Evolutionary conservation across 2,888 invertebrate species (phyloP).

Genomic region (Amiota mariae): DNA sequence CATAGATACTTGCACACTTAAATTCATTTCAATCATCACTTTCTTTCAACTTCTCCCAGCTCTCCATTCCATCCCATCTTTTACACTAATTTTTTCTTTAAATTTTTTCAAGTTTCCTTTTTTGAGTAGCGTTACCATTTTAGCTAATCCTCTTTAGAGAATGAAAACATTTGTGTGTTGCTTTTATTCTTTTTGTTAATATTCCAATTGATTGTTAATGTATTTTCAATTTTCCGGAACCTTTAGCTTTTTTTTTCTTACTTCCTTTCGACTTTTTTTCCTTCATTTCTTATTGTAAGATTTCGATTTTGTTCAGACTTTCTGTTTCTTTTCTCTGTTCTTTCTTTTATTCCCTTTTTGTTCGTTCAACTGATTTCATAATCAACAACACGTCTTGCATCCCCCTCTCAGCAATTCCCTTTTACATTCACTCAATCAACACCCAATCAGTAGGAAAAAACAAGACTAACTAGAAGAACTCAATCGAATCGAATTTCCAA

Average conservation of each 20-base stretch:
- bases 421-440: not conserved
- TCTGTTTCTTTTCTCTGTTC: no score
- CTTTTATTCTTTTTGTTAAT: no score
- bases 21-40: no score
- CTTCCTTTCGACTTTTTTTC: not conserved
- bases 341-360: not conserved
- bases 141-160: no score
- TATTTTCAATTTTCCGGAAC: conserved; percentile 6
- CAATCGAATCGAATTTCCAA: not conserved
- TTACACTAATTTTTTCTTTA: no score
- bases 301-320: no score
- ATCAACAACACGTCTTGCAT: conserved; percentile 5
- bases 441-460: conserved; percentile 9
- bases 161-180: no score
- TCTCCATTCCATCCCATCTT: no score
- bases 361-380: not conserved
- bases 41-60: no score
- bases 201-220: not conserved
- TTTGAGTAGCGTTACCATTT: no score
- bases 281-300: not conserved
- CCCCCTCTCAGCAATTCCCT: not conserved
- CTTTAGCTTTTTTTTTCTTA: not conserved
- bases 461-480: conserved; percentile 4
- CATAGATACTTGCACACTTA: no score
- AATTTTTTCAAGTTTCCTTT: no score